Percentiles rank a stretch among this genome's conserved stretches.
These are phyloP conservation scores for Heterodera schachtii DNA, from an alignment of 1,140 invertebrate species.

Conservation along the genomic window DNA sequence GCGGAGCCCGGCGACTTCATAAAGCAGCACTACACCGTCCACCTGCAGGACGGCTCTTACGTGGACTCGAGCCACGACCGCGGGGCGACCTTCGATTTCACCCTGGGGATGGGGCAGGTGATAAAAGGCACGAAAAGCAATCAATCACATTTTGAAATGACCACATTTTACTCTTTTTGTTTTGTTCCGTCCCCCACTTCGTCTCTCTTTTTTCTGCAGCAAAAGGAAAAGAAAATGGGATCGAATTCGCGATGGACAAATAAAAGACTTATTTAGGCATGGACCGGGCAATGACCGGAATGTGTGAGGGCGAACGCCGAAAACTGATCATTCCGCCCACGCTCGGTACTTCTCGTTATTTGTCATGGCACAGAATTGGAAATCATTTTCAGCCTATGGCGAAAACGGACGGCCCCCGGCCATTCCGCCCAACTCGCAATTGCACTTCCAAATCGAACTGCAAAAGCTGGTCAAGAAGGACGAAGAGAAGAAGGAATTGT, in stretches of 20 bases:
- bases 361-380: neutral
- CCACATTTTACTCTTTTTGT: too few species aligned
- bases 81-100: conserved; percentile 69
- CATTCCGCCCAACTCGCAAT: conserved; percentile 66
- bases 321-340: conserved; percentile 69
- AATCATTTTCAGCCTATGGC: conserved; percentile 64
- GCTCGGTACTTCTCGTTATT: conserved; percentile 55
- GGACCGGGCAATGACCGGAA: conserved; percentile 64
- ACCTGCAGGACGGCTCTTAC: conserved; percentile 68
- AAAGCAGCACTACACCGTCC: conserved; percentile 61
- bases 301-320: conserved; percentile 70
- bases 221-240: neutral
- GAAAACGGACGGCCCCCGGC: conserved; percentile 67
- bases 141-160: neutral
- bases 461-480: conserved; percentile 51
- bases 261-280: conserved; percentile 44
- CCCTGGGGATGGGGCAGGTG: conserved; percentile 67
- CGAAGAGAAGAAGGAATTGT: conserved; percentile 38
- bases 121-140: conserved; percentile 61
- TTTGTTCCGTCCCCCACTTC: too few species aligned
- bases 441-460: conserved; percentile 62
- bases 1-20: conserved; percentile 54
- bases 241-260: neutral
- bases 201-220: too few species aligned
- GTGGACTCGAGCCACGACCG: conserved; percentile 69